These are phyloP conservation scores for Cyprinodon variegatus DNA, from an alignment of 2,113 vertebrate species.

Conservation along the genomic window DNA sequence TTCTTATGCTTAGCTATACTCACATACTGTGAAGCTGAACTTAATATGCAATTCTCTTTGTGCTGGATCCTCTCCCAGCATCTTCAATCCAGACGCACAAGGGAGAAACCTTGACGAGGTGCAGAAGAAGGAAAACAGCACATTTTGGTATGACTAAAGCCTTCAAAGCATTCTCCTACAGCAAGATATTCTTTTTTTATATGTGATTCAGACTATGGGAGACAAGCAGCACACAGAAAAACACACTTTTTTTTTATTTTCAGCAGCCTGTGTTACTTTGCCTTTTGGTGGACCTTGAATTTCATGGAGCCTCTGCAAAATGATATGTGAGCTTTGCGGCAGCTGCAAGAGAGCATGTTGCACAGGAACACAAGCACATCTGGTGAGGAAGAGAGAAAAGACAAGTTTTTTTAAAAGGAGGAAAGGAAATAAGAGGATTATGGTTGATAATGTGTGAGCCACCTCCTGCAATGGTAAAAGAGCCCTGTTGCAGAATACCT, in stretches of 20 bases:
- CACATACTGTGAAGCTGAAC: slow-evolving; percentile 68
- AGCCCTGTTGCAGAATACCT: slow-evolving; percentile 59
- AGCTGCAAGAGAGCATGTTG: slow-evolving; percentile 54
- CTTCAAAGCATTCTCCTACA: slow-evolving; percentile 75
- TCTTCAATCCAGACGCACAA: slow-evolving; percentile 60
- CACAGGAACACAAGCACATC: slow-evolving; percentile 55
- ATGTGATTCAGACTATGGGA: slow-evolving; percentile 47
- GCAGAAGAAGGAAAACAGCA: slow-evolving; percentile 69
- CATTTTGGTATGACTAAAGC: slow-evolving; percentile 70
- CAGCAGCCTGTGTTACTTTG: slow-evolving; percentile 57
- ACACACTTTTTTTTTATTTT: slow-evolving; percentile 52
- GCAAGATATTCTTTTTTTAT: slow-evolving; percentile 45
- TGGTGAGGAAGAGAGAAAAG: slow-evolving; percentile 68
- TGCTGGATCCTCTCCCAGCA: slow-evolving; percentile 63
- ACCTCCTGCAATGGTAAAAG: slow-evolving; percentile 57
- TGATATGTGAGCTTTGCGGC: slow-evolving; percentile 61
- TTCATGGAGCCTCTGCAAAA: slow-evolving; percentile 52
- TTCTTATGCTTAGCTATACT: slow-evolving; percentile 66
- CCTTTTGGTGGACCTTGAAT: slow-evolving; percentile 56
- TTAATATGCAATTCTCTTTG: slow-evolving; percentile 79
- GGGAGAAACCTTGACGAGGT: slow-evolving; percentile 68
- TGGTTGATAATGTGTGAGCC: slow-evolving; percentile 58
- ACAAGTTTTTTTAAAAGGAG: slow-evolving; percentile 47
- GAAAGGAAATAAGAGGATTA: slow-evolving; percentile 73
- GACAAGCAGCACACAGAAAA: slow-evolving; percentile 46